phyloP scores from a whole-genome alignment of 2,888 invertebrate genomes.

The Diadegma fenestrale region DNA sequence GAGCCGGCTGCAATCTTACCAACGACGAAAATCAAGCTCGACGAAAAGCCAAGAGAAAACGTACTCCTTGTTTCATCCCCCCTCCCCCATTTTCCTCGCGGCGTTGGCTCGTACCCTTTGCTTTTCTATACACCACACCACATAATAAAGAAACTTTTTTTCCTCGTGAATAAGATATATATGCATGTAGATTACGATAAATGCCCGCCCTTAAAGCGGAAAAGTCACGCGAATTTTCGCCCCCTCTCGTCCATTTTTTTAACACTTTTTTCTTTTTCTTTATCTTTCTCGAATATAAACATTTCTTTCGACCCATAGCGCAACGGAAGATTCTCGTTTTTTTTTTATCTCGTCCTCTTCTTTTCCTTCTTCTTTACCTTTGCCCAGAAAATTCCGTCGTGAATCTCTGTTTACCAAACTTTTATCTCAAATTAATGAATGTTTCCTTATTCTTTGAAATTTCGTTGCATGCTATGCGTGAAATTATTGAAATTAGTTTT shows the following conservation, averaged over 20 bases:
- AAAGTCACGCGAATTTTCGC: constrained; percentile 68
- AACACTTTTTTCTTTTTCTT: constrained; percentile 22
- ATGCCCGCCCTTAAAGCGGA: constrained; percentile 65
- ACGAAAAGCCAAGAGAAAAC: constrained; percentile 30
- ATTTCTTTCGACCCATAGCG: background rate
- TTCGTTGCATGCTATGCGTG: constrained; percentile 11
- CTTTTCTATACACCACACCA: constrained; percentile 34
- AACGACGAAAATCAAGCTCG: constrained; percentile 31
- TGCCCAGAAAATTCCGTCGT: constrained; percentile 50
- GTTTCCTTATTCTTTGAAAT: constrained; percentile 51
- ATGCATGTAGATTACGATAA: constrained; percentile 72
- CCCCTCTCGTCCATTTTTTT: background rate
- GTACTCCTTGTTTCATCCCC: constrained; percentile 8
- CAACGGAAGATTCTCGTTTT: background rate
- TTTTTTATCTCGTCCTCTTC: constrained; percentile 36
- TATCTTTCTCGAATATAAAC: constrained; percentile 6
- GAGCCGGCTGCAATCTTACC: constrained; percentile 1
- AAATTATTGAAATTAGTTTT: constrained; percentile 55
- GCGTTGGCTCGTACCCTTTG: background rate
- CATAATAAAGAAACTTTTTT: constrained; percentile 71
- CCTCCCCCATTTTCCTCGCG: background rate
- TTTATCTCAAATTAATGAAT: constrained; percentile 60
- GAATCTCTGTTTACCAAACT: constrained; percentile 63
- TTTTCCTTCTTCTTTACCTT: constrained; percentile 38
- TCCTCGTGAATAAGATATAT: constrained; percentile 65